These are phyloP conservation scores for Rhincodon typus DNA, from an alignment of 2,797 vertebrate species.

Conservation along the genomic window DNA sequence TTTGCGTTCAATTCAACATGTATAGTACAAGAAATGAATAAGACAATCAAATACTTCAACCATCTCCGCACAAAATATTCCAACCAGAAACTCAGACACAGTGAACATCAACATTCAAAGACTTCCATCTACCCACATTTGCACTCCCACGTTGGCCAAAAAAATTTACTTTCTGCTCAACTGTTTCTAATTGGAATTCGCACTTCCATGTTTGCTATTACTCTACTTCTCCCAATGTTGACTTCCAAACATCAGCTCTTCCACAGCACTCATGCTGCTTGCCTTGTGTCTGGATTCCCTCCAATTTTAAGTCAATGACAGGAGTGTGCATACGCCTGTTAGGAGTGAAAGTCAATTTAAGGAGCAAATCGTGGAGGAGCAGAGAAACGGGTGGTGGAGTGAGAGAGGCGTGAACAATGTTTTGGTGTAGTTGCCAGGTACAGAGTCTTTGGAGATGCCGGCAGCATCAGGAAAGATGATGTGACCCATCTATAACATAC, in stretches of 20 bases:
- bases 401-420: neutral
- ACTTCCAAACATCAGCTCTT: neutral
- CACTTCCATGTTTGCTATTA: neutral
- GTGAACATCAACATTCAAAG: neutral
- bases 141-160: too few species aligned
- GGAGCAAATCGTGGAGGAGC: neutral
- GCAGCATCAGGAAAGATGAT: neutral
- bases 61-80: neutral
- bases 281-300: neutral
- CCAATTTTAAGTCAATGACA: neutral
- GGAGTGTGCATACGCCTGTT: neutral
- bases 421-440: neutral
- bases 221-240: neutral
- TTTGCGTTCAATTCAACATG: neutral
- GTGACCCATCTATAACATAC: neutral
- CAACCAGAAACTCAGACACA: neutral
- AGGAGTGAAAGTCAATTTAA: neutral
- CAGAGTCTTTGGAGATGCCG: neutral
- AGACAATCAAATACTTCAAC: neutral
- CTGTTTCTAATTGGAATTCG: neutral
- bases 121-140: neutral
- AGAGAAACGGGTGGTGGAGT: neutral
- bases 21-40: neutral
- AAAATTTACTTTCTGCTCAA: neutral
- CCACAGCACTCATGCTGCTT: neutral